Percentiles rank a stretch among this genome's conserved stretches.
These are phyloP conservation scores for Acanthisitta chloris DNA, from an alignment of 2,113 vertebrate genomes.

Conservation along the genomic window DNA sequence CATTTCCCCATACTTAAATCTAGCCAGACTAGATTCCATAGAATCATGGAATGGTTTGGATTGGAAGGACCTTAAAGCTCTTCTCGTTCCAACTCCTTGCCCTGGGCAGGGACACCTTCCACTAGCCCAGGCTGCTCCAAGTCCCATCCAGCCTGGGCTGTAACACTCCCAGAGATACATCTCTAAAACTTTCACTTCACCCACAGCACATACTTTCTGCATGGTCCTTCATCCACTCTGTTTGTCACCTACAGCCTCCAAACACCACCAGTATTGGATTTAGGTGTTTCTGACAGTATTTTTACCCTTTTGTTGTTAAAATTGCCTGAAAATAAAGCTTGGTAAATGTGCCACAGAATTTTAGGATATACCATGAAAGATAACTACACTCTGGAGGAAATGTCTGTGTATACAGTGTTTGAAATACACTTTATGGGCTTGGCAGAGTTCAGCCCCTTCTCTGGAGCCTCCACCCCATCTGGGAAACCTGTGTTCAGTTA, in stretches of 20 bases:
- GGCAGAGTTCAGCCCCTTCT: not conserved
- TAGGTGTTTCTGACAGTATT: not conserved
- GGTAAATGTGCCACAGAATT: not conserved
- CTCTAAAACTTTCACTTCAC: not conserved
- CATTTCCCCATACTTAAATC: not conserved
- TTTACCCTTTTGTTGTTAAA: not conserved
- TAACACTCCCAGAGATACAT: not conserved
- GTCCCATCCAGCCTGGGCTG: not conserved
- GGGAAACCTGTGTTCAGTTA: not conserved
- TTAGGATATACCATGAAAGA: not conserved
- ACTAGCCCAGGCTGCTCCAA: not conserved
- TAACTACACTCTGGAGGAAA: not conserved
- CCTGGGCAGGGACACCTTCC: not conserved
- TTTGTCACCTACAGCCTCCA: not conserved
- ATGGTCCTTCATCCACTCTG: not conserved
- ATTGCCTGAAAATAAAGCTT: not conserved
- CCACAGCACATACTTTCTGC: not conserved
- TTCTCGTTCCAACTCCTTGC: not conserved
- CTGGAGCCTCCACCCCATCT: not conserved
- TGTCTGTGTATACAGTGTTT: not conserved
- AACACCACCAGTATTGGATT: not conserved
- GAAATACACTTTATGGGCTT: not conserved
- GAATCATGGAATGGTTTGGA: not conserved
- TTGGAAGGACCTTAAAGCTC: not conserved
- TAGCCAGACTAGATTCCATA: not conserved